Percentiles rank a stretch among this genome's conserved stretches.
These are phyloP conservation scores for Pleuronectes platessa DNA, from an alignment of 2,113 vertebrate species.

Conservation along the genomic window DNA sequence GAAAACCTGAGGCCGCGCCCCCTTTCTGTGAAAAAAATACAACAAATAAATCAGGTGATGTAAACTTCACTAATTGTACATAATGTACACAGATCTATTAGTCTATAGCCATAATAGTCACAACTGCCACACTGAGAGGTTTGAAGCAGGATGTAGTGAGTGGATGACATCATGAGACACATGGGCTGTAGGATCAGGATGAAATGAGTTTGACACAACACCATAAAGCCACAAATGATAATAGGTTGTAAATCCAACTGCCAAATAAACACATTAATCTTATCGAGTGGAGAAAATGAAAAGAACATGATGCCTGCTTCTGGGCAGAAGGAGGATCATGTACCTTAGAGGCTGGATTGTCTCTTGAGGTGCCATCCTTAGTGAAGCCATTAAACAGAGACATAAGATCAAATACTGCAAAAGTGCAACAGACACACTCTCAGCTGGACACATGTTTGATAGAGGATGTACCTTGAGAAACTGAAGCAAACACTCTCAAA, in stretches of 20 bases:
- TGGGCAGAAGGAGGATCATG: slow-evolving; percentile 10
- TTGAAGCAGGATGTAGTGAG: background rate
- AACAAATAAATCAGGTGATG: background rate
- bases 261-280: slow-evolving; percentile 9
- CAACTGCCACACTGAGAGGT: background rate
- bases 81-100: background rate
- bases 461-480: too few relatives aligned
- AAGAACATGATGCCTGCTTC: slow-evolving; percentile 34
- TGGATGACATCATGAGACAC: slow-evolving; percentile 8
- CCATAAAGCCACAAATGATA: background rate
- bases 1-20: slow-evolving; percentile 84
- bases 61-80: background rate
- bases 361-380: slow-evolving; percentile 45
- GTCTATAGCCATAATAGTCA: background rate
- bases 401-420: slow-evolving; percentile 37
- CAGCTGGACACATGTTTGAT: too few relatives aligned
- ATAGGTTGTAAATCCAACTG: slow-evolving; percentile 7
- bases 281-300: background rate
- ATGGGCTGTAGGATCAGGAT: background rate
- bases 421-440: slow-evolving; percentile 2
- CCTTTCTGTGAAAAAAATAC: slow-evolving; percentile 75
- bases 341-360: slow-evolving; percentile 38
- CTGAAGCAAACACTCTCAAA: background rate
- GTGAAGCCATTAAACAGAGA: slow-evolving; percentile 54
- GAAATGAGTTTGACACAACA: slow-evolving; percentile 5